Evolutionary conservation across 2,797 vertebrate genomes (phyloP).

Genomic region (Sibirionetta formosa): DNA sequence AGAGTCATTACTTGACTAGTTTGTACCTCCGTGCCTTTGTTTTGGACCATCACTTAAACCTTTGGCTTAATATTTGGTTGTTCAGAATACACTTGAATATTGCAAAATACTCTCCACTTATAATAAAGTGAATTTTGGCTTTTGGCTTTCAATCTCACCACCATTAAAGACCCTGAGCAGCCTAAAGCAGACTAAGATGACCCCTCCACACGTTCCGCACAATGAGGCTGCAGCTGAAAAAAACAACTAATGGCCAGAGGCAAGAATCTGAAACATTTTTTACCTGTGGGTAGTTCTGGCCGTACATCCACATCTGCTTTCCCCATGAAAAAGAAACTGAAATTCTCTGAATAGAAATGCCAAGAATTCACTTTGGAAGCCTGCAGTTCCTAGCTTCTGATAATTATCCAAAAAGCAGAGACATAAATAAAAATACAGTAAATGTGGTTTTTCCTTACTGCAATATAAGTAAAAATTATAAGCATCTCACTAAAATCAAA

Average conservation of each 20-base stretch:
- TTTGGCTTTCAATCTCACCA: not conserved
- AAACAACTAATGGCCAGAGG: not conserved
- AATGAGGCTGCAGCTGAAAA: not conserved
- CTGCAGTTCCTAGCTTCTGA: not conserved
- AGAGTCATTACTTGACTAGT: not conserved
- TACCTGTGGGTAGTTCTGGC: not conserved
- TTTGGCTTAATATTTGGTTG: not conserved
- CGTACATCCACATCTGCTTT: not conserved
- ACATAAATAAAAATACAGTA: constrained; percentile 22
- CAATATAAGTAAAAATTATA: constrained; percentile 34
- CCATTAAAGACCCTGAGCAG: not conserved
- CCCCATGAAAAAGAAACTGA: not conserved
- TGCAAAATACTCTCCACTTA: not conserved
- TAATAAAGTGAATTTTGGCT: not conserved
- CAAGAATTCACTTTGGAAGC: not conserved
- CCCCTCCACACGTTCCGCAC: not conserved
- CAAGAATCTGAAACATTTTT: not conserved
- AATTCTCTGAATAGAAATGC: not conserved
- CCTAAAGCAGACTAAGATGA: not conserved
- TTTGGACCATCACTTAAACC: not conserved
- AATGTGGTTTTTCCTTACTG: constrained; percentile 9
- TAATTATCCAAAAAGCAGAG: constrained; percentile 41
- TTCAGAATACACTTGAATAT: not conserved
- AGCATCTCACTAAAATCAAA: constrained; percentile 45
- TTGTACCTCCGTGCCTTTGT: not conserved